These are phyloP conservation scores for Theretra japonica DNA, from an alignment of 2,888 invertebrate genomes.

Conservation along the genomic window DNA sequence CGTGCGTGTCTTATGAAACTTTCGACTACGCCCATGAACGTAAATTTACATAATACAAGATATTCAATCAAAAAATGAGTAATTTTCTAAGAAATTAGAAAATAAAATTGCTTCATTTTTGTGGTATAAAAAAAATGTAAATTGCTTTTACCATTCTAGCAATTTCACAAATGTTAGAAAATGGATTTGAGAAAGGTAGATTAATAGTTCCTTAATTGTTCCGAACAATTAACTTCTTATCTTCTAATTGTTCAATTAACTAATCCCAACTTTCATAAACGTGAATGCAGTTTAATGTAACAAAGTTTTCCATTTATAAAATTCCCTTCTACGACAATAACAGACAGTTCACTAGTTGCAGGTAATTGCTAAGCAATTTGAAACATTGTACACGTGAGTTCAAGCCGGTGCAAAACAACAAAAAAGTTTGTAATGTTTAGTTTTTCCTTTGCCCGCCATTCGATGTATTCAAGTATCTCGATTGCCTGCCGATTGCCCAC, in stretches of 20 bases:
- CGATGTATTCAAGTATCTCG: conserved; percentile 65
- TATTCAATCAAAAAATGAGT: conserved; percentile 32
- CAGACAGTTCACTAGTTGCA: conserved; percentile 35
- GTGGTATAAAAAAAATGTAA: not conserved
- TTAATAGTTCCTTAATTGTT: conserved; percentile 13
- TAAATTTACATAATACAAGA: conserved; percentile 42
- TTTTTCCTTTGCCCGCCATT: conserved; percentile 42
- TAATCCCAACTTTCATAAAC: conserved; percentile 20
- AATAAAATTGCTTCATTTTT: conserved; percentile 28
- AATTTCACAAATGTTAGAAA: not conserved
- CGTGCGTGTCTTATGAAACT: conserved; percentile 50
- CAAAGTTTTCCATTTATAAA: conserved; percentile 15
- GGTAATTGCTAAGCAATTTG: conserved; percentile 44
- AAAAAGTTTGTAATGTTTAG: conserved; percentile 36
- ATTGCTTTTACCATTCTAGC: not conserved
- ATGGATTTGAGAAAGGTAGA: not conserved
- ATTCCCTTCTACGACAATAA: conserved; percentile 8
- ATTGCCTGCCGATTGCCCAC: conserved; percentile 65
- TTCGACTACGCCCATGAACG: conserved; percentile 36
- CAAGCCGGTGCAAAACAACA: conserved; percentile 37
- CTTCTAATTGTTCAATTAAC: conserved; percentile 25
- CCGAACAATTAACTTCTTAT: conserved; percentile 8
- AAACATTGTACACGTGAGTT: conserved; percentile 33
- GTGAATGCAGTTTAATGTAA: conserved; percentile 24
- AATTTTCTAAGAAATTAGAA: conserved; percentile 39